Conservation (phyloP, 2,113 vertebrate species). For the Saiga tatarica region DNA sequence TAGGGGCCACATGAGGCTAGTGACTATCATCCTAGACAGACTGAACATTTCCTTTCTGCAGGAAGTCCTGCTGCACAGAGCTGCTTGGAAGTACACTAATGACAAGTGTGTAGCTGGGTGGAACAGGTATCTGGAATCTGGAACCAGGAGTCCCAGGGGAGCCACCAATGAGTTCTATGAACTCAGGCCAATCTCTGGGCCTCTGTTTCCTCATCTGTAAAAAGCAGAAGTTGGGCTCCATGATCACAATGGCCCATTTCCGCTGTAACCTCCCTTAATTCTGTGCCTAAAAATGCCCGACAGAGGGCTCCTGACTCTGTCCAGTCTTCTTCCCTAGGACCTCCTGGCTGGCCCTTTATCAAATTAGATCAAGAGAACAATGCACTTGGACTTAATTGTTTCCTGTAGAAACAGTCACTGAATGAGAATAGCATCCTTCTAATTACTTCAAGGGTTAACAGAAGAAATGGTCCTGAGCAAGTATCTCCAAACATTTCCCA, state of each 20-base stretch:
- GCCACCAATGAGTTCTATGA: background rate
- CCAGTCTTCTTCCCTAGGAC: background rate
- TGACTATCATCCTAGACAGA: background rate
- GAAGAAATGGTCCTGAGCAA: background rate
- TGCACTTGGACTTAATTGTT: background rate
- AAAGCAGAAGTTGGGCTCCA: background rate
- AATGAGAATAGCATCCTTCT: background rate
- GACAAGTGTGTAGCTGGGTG: background rate
- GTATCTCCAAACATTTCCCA: background rate
- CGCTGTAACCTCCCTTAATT: background rate
- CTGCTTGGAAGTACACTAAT: accelerated
- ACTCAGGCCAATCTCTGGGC: background rate
- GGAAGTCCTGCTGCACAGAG: background rate
- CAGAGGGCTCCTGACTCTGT: background rate
- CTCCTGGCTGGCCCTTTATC: background rate
- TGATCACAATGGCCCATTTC: background rate
- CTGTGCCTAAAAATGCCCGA: background rate
- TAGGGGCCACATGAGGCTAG: background rate
- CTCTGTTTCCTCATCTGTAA: background rate
- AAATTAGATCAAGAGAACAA: background rate
- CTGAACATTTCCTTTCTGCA: background rate
- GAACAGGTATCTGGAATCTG: background rate
- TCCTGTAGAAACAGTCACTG: background rate
- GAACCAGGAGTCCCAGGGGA: background rate
- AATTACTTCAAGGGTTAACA: background rate